Base-by-base conservation (phyloP, 1,140 invertebrate genomes). In the Dryas iulia region DNA sequence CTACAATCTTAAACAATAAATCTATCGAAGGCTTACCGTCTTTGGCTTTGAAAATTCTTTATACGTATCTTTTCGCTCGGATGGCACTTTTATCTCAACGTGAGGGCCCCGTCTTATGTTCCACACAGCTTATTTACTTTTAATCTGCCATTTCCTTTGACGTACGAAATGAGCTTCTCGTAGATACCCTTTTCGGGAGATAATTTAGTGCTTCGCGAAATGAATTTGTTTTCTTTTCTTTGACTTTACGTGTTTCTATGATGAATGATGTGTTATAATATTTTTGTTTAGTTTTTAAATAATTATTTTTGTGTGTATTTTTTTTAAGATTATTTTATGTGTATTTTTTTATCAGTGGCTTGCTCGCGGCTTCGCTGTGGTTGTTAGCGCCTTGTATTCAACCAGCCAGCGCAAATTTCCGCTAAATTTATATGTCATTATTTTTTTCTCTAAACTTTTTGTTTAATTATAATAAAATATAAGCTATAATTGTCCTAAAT, bases 1-100 rank as follows among this genome's bases (percentile, higher is more conserved):
- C 67, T 59, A 67, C 65, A 74, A 75, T 74, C 73, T 74, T 59
- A 67, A 65, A 71, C 76, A 75, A 77, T 77, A 77, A 77, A 77
- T 77, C 73, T 70, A 75, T 72, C 66, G 65, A 39, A 59, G 67
- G 73, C 60, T 73, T 71, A 65, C 57, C 71, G 66, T 74, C 73
- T 71, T 72, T 68, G 62, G 60, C 73, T 75, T 69, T 70, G 71
- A 73, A 71, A 77, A 77, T 74, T 72, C 69, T 69, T 77, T 71
- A 66, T 73, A 73, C 65, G 70, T 77, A 77, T 77, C 76, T 77
- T 71, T 72, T 68, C 76, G 65, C 70, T 74, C 57, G 61, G 62
- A 70, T 69, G 72, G 69, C 65, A 69, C 58, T 68, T 73, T 75
- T 77, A 77, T 77, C 73, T 74, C 61, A 69, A 28, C 30, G 54